phyloP scores from a whole-genome alignment of 2,888 invertebrate species.

The Plagodis dolabraria region DNA sequence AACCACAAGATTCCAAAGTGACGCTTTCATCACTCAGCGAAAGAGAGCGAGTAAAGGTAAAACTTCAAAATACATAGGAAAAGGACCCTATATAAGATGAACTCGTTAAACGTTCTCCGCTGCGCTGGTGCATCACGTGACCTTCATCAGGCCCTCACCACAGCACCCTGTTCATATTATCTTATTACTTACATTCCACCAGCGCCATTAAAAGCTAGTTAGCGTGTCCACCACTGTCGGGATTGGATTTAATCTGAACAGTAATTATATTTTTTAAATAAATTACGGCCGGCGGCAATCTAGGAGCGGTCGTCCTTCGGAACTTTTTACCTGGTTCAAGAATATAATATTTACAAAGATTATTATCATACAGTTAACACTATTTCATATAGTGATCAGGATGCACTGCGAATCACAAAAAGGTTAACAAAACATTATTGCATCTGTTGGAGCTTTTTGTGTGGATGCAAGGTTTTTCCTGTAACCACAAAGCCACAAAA shows the following conservation, averaged over 20 bases:
- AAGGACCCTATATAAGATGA: too few species aligned
- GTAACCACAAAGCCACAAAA: slow-evolving; percentile 5
- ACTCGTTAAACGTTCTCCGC: too few species aligned
- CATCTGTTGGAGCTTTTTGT: not conserved
- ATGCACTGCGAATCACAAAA: slow-evolving; percentile 1
- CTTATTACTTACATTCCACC: slow-evolving; percentile 33
- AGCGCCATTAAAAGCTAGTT: slow-evolving; percentile 29
- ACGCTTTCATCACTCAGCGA: too few species aligned
- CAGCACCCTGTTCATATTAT: slow-evolving; percentile 26
- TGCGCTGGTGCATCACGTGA: not conserved
- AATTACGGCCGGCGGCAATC: slow-evolving; percentile 26
- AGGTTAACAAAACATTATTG: not conserved
- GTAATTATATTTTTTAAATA: slow-evolving; percentile 37
- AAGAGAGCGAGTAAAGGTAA: too few species aligned
- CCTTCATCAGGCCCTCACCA: not conserved
- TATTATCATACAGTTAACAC: not conserved
- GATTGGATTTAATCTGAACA: slow-evolving; percentile 36
- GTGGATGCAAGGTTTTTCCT: slow-evolving; percentile 1
- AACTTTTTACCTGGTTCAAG: slow-evolving; percentile 21
- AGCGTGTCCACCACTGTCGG: slow-evolving; percentile 29
- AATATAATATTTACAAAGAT: slow-evolving; percentile 5
- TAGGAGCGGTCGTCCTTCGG: slow-evolving; percentile 24
- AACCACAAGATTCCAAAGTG: too few species aligned
- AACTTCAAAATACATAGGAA: too few species aligned
- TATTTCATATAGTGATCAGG: not conserved